A percentile compares a stretch with the other conserved stretches of the same genome.
Evolutionary conservation across 2,113 vertebrate species (phyloP).

Genomic region (Centropristis striata): DNA sequence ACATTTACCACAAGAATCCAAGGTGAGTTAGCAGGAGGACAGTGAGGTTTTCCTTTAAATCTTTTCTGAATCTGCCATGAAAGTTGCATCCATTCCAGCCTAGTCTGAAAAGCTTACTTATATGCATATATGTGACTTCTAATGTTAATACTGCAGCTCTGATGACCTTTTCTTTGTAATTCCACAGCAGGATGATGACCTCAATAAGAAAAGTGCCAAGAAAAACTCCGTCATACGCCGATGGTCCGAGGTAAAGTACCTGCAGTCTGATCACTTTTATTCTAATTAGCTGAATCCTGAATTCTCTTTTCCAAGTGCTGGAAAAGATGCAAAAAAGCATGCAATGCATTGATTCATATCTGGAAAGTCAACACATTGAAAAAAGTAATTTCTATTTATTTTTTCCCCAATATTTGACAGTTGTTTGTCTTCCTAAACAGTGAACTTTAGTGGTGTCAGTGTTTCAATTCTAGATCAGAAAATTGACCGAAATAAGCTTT

Average conservation of each 20-base stretch:
- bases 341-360: too few relatives aligned
- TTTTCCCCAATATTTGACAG: too few relatives aligned
- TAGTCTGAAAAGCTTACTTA: neutral
- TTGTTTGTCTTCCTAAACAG: too few relatives aligned
- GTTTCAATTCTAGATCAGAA: too few relatives aligned
- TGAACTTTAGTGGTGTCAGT: too few relatives aligned
- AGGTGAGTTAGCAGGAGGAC: slow-evolving; percentile 22
- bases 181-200: slow-evolving; percentile 8
- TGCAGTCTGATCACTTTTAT: neutral
- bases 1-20: slow-evolving; percentile 15
- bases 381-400: too few relatives aligned
- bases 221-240: slow-evolving; percentile 2
- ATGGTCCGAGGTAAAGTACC: slow-evolving; percentile 57
- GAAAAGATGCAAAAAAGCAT: too few relatives aligned
- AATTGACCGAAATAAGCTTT: too few relatives aligned
- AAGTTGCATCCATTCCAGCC: neutral
- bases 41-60: neutral
- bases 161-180: neutral
- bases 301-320: too few relatives aligned
- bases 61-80: neutral
- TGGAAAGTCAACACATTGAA: too few relatives aligned
- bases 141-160: fast-evolving
- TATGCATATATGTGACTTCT: neutral
- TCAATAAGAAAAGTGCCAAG: neutral
- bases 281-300: too few relatives aligned